Evolutionary conservation across 2,797 vertebrate species (phyloP), one percentile per base, ranked within the genome.

Genomic region (Ptychadena robeensis): DNA sequence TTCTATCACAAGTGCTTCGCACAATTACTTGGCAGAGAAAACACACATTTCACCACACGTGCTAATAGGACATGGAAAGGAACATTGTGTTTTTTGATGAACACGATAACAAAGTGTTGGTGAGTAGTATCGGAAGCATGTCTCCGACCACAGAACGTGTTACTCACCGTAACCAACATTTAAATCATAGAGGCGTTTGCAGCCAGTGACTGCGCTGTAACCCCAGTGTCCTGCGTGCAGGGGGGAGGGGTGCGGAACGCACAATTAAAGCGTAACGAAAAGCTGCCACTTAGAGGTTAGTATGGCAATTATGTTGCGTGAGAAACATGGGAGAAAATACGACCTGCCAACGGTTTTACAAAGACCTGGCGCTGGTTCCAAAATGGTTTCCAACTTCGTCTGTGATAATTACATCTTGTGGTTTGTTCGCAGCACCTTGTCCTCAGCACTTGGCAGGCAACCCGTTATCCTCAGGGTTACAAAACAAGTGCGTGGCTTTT

Each of bases 31-130:
- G n/a, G n/a, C 73, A 15, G 37, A 22, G 6, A 28, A 25, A 37
- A 37, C 10, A 68, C 31, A 32, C 38, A 53, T 57, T 53, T 53
- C 11, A 53, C 63, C 18, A 4, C 14, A 28, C 9, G 34, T 37
- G 35, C 22, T 63, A 63, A 69, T 61, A 53, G 63, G 18, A 63
- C 4, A 8, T 18, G 34, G 65, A 70, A 82, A 72, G 38, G 75
- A 72, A 83, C 82, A 79, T 15, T 11, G 25, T 79, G 82, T 79
- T 83, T 35, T 73, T 28, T 44, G 82, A 79, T 79, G 44, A 28
- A 83, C 40, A 25, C 38, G 75, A 83, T 83, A 79, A 79, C 44
- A 9, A 70, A 9, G 40, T 57, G 40, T 69, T 79, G 73, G 76
- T 68, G 82, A 69, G 25, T 57, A 73, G 15, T 27, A 22, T 61